Conservation (phyloP, 2,888 invertebrate species). For the Maniola hyperantus region DNA sequence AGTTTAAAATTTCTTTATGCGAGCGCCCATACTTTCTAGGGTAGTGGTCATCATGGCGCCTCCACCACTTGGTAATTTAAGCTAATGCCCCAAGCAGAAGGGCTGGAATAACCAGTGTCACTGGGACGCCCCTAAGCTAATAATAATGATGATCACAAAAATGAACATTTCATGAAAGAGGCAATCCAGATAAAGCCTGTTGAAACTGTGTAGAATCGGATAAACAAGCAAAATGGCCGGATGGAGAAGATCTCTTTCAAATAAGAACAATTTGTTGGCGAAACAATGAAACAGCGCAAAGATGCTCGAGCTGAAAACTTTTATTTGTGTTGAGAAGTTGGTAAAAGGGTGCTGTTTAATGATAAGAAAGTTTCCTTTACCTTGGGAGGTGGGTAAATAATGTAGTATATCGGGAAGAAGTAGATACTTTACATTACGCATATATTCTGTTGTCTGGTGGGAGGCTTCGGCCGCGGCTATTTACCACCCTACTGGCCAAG, state of each 20-base stretch:
- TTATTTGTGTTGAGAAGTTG: constrained; percentile 51
- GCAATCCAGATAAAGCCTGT: constrained; percentile 19
- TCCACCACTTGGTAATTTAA: too few species aligned
- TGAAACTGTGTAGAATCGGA: constrained; percentile 29
- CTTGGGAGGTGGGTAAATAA: constrained; percentile 28
- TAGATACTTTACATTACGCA: too few species aligned
- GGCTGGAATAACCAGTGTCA: too few species aligned
- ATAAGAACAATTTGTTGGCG: constrained; percentile 46
- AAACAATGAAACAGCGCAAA: constrained; percentile 47
- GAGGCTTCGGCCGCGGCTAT: too few species aligned
- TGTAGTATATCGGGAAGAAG: too few species aligned
- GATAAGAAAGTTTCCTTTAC: constrained; percentile 49
- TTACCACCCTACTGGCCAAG: too few species aligned
- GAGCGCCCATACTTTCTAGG: too few species aligned
- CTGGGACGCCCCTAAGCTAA: too few species aligned
- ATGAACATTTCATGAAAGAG: constrained; percentile 20
- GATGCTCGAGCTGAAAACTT: constrained; percentile 44
- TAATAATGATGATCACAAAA: neutral
- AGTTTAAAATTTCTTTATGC: too few species aligned
- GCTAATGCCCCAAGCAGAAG: too few species aligned
- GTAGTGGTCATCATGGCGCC: too few species aligned
- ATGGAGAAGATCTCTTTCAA: constrained; percentile 39
- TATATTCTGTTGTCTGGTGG: too few species aligned
- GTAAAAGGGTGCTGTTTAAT: constrained; percentile 50
- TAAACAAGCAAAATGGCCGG: constrained; percentile 33